phyloP scores from a whole-genome alignment of 37 sponge, comb jelly and placozoan genomes.

The Chondrosia reniformis region DNA sequence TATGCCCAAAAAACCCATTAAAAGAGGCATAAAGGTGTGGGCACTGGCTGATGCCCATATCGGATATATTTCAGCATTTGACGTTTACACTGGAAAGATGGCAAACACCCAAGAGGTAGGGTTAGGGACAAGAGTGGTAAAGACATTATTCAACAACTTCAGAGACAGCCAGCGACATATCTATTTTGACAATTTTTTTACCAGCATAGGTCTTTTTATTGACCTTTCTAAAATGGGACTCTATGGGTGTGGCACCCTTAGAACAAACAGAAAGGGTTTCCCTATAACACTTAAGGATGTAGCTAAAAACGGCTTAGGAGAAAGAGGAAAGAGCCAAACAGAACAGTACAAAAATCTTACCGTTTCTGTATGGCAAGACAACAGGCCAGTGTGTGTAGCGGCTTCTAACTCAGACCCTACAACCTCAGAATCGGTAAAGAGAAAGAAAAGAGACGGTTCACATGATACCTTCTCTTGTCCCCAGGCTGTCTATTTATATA shows the following conservation, averaged over 20 bases:
- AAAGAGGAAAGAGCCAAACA: neutral
- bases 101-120: neutral
- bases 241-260: constrained; percentile 24
- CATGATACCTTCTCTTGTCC: neutral
- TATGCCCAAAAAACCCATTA: too few relatives aligned
- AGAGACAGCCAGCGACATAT: neutral
- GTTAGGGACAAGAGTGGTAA: constrained; percentile 14
- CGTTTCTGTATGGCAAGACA: constrained; percentile 2
- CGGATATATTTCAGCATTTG: constrained; percentile 20
- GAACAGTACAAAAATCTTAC: neutral
- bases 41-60: constrained; percentile 28
- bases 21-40: too few relatives aligned
- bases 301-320: neutral
- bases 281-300: constrained; percentile 1
- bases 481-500: neutral
- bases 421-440: neutral
- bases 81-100: constrained; percentile 33
- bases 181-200: constrained; percentile 35
- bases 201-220: constrained; percentile 12
- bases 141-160: neutral
- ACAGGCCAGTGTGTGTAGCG: neutral
- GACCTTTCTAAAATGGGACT: neutral
- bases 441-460: neutral
- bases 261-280: constrained; percentile 16
- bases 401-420: neutral